Conservation (phyloP, 1,140 invertebrate species). For the Brachionus asplanchnoidis region DNA sequence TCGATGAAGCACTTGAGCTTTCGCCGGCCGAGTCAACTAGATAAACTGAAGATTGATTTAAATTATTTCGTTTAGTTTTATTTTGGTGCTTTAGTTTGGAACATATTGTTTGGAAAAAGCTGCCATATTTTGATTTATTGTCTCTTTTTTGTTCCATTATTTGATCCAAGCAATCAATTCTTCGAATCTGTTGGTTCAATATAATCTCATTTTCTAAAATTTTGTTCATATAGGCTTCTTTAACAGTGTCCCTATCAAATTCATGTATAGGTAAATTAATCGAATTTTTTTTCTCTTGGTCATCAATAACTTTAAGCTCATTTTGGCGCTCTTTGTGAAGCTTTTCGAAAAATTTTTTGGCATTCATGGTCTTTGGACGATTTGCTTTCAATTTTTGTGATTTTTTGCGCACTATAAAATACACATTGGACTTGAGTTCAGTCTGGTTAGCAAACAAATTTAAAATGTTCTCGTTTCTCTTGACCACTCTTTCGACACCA, state of each 20-base stretch:
- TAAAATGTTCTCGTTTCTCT: not conserved
- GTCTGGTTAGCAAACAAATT: not conserved
- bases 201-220: not conserved
- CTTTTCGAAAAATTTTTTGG: not conserved
- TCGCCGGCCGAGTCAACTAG: not conserved
- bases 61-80: not conserved
- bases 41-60: not conserved
- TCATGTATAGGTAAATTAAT: not conserved
- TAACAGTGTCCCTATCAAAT: not conserved
- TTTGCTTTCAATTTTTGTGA: not conserved
- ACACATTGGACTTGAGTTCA: not conserved
- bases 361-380: not conserved
- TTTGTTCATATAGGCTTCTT: not conserved
- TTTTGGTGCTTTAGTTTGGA: not conserved
- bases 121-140: not conserved
- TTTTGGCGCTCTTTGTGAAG: not conserved
- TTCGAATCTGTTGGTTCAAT: not conserved
- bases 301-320: not conserved
- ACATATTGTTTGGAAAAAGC: not conserved
- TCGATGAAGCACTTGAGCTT: not conserved
- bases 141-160: not conserved
- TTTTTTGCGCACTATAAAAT: not conserved
- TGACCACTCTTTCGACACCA: not conserved
- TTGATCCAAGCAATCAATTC: not conserved
- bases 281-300: not conserved